A percentile compares a stretch with the other conserved stretches of the same genome.
Conservation (phyloP, 2,113 vertebrate species). For the Sturnus vulgaris region DNA sequence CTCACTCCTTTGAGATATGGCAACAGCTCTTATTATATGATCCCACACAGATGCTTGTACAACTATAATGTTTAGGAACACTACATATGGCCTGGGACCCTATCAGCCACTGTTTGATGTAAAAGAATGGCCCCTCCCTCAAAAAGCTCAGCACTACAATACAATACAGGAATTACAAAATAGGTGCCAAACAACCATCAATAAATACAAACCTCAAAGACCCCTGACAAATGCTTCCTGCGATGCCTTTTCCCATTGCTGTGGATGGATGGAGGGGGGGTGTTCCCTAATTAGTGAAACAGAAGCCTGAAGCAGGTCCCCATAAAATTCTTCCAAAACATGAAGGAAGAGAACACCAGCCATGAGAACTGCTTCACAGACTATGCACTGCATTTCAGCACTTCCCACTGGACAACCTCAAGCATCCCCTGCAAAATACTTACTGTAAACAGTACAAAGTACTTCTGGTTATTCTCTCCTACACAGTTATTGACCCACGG, state of each 20-base stretch:
- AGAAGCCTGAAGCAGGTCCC: background rate
- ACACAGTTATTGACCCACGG: constrained; percentile 99
- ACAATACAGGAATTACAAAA: background rate
- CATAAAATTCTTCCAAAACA: background rate
- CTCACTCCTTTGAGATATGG: background rate
- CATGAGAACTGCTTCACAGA: background rate
- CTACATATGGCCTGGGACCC: background rate
- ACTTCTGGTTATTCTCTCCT: constrained; percentile 98
- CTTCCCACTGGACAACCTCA: background rate
- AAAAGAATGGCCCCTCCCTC: background rate
- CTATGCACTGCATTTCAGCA: background rate
- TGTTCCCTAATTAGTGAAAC: background rate
- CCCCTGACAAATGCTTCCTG: background rate
- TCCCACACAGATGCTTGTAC: background rate
- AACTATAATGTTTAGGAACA: background rate
- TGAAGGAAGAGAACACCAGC: background rate
- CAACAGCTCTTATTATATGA: background rate
- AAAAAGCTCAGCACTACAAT: background rate
- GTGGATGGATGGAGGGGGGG: background rate
- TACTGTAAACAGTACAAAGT: constrained; percentile 99
- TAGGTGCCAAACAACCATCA: background rate
- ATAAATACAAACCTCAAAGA: background rate
- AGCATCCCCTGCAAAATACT: constrained; percentile 64
- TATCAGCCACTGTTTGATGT: background rate
- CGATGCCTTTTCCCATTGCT: background rate